Evolutionary conservation across 2,888 invertebrate species (phyloP).

Genomic region (Nemoura dubitans): DNA sequence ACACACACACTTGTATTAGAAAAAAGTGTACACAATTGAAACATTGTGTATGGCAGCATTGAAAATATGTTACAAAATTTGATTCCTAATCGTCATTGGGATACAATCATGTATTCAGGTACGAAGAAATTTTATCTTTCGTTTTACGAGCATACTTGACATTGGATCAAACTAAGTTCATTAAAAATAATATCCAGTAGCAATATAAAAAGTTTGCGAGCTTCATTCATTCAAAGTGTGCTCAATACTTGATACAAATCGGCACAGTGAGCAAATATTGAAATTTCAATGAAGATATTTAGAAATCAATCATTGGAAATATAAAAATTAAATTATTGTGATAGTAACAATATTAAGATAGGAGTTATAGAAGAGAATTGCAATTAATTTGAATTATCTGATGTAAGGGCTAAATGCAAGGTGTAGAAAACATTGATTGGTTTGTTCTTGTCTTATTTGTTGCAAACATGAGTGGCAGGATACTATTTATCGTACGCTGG

Average conservation of each 20-base stretch:
- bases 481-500: conserved; percentile 44
- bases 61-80: conserved; percentile 41
- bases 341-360: conserved; percentile 37
- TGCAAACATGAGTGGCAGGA: conserved; percentile 50
- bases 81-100: conserved; percentile 46
- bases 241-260: conserved; percentile 42
- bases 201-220: conserved; percentile 42
- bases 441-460: conserved; percentile 44
- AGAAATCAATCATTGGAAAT: conserved; percentile 40
- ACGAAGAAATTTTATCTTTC: conserved; percentile 49
- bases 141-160: conserved; percentile 43
- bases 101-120: conserved; percentile 49
- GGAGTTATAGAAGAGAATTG: conserved; percentile 42
- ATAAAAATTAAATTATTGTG: conserved; percentile 34
- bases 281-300: conserved; percentile 41
- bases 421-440: conserved; percentile 51
- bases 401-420: conserved; percentile 47
- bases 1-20: conserved; percentile 22
- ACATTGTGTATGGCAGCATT: conserved; percentile 32
- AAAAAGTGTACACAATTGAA: conserved; percentile 26
- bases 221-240: conserved; percentile 43
- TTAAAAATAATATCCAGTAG: conserved; percentile 42
- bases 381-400: conserved; percentile 44
- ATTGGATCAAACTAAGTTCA: conserved; percentile 1
- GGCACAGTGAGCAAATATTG: conserved; percentile 46